Percentiles rank a stretch among this genome's conserved stretches.
Evolutionary conservation across 2,797 vertebrate genomes (phyloP).

Genomic region (Nannoperca australis): DNA sequence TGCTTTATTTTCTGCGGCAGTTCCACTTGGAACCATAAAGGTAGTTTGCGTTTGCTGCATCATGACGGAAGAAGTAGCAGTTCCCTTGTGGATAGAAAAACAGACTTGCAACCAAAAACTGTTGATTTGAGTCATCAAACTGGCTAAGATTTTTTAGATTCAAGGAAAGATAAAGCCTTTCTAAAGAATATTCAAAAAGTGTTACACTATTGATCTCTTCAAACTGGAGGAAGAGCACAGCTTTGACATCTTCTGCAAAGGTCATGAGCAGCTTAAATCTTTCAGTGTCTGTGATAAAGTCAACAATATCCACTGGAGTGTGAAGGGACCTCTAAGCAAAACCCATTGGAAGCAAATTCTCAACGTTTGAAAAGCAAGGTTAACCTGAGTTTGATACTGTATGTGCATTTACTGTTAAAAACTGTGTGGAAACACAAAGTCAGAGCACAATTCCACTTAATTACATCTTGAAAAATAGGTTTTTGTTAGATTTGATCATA

Average conservation of each 20-base stretch:
- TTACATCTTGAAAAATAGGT: not conserved
- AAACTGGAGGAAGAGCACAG: slow-evolving; percentile 16
- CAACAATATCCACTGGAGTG: slow-evolving; percentile 5
- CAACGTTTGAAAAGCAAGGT: not conserved
- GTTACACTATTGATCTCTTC: slow-evolving; percentile 13
- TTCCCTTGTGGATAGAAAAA: not conserved
- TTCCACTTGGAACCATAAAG: not conserved
- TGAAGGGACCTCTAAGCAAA: not conserved
- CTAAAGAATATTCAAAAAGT: slow-evolving; percentile 3
- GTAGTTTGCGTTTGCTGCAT: slow-evolving; percentile 18
- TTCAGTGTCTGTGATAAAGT: slow-evolving; percentile 25
- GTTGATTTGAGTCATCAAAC: not conserved
- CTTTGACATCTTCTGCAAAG: slow-evolving; percentile 29
- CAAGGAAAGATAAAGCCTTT: not conserved
- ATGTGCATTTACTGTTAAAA: not conserved
- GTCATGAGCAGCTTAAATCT: slow-evolving; percentile 39
- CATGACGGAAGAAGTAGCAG: not conserved
- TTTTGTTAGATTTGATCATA: no score
- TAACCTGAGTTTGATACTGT: not conserved
- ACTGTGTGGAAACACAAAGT: not conserved
- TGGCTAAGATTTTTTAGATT: slow-evolving; percentile 2
- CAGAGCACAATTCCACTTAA: not conserved
- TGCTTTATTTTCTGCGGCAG: slow-evolving; percentile 17
- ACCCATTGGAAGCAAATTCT: not conserved
- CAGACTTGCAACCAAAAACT: not conserved